Evolutionary conservation across 2,888 invertebrate species (phyloP), one percentile per base, ranked within the genome.

Genomic region (Bibio marci): DNA sequence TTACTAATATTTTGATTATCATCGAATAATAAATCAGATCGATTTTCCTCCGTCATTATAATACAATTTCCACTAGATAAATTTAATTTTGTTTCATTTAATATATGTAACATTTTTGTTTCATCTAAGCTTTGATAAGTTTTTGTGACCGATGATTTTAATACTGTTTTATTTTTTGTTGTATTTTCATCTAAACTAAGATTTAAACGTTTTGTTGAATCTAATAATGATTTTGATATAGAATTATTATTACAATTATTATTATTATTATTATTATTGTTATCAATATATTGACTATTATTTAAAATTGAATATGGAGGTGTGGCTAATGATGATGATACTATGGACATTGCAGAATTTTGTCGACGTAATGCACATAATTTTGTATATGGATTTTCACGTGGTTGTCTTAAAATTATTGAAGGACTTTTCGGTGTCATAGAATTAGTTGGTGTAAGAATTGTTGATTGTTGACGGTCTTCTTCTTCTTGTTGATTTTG

Each of bases 341-440:
- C 74, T 33, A 83, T 64, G 40, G 80, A 83, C 31, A 80, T 77
- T 33, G 81, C 79, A 3, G 85, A 85, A 52, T 82, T 83, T 57
- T 86, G 86, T 22, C 88, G 67, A 42, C 90, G 66, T 41, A 90
- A 71, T 5, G 87, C 88, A 54, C 90, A 87, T 3, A 86, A 80
- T 67, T 87, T 90, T 2, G 87, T 86, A 54, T 90, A 91, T 0
- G 86, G 79, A 56, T 79, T 86, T 57, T 86, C 86, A 41, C 83
- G 67, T 0, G 81, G 80, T 11, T 81, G 77, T 55, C 79, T 77
- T 12, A 45, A 37, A 35, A 12, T 10, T 38, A 41, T 57, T 41
- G 76, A 64, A 12, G 73, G 83, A 59, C 71, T 82, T 39, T 72
- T 67, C 22, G 81, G 79, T 3, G 79, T 76, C 1, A 78, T 76